These are phyloP conservation scores for Drosophila nigromelanica DNA, from an alignment of 1,140 invertebrate genomes.

Conservation along the genomic window DNA sequence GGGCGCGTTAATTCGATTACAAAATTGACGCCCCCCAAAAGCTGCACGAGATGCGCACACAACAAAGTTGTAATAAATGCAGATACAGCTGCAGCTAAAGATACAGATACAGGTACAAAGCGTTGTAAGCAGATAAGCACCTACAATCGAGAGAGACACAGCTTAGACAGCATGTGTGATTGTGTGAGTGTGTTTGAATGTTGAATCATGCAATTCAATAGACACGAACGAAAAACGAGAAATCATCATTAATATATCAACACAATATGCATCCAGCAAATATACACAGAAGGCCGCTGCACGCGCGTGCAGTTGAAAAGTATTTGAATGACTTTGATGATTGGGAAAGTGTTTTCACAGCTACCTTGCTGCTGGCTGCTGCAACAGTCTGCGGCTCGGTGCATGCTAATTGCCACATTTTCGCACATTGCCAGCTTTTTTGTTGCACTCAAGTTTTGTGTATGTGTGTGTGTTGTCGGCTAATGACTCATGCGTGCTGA, in stretches of 20 bases:
- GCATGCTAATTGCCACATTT: constrained; percentile 38
- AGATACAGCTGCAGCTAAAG: constrained; percentile 18
- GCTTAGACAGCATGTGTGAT: constrained; percentile 33
- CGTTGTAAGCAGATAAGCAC: constrained; percentile 50
- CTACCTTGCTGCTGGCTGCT: constrained; percentile 27
- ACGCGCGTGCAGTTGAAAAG: constrained; percentile 69
- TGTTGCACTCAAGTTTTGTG: constrained; percentile 4
- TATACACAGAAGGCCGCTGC: constrained; percentile 34
- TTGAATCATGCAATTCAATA: constrained; percentile 82
- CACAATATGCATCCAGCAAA: constrained; percentile 70
- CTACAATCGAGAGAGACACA: constrained; percentile 20
- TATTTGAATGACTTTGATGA: constrained; percentile 79
- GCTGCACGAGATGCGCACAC: constrained; percentile 15
- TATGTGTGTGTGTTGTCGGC: constrained; percentile 2
- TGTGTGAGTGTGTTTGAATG: constrained; percentile 43
- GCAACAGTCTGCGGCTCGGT: constrained; percentile 34
- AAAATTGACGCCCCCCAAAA: constrained; percentile 62
- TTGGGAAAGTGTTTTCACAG: constrained; percentile 78
- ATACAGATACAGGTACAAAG: constrained; percentile 23
- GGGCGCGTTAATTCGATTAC: constrained; percentile 80
- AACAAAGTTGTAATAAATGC: constrained; percentile 20
- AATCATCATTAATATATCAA: constrained; percentile 82
- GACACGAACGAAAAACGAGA: constrained; percentile 77
- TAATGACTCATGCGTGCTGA: constrained; percentile 61
- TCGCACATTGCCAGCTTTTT: constrained; percentile 44